Evolutionary conservation across 2,888 invertebrate genomes (phyloP).

Genomic region (Pterobdella sp.): DNA sequence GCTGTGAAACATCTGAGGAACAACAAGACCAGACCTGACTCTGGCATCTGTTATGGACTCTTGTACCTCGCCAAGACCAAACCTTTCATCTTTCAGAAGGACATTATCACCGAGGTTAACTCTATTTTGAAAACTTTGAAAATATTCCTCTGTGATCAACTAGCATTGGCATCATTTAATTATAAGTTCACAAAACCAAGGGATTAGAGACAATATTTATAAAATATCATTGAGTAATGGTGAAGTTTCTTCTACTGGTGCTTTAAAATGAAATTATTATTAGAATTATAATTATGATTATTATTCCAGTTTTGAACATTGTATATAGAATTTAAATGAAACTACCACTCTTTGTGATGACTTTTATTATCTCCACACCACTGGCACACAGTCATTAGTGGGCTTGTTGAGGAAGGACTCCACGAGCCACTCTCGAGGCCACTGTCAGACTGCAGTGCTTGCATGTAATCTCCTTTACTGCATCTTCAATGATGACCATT

Average conservation of each 20-base stretch:
- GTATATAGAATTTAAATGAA: too few species aligned
- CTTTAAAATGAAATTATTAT: too few species aligned
- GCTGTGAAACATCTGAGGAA: conserved; percentile 71
- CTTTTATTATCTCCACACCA: too few species aligned
- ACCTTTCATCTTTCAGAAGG: conserved; percentile 57
- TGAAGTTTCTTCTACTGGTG: too few species aligned
- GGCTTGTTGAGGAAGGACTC: conserved; percentile 71
- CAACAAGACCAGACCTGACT: conserved; percentile 75
- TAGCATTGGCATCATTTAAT: background rate
- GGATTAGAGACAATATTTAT: too few species aligned
- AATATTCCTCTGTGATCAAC: background rate
- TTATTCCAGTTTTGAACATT: too few species aligned
- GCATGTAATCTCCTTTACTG: conserved; percentile 75
- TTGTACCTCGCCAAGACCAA: conserved; percentile 72
- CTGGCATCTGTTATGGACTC: conserved; percentile 67
- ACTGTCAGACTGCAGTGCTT: conserved; percentile 65
- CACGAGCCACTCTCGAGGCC: conserved; percentile 60
- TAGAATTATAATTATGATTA: too few species aligned
- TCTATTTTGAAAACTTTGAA: conserved; percentile 13
- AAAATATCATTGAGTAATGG: too few species aligned
- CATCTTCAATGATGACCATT: conserved; percentile 66
- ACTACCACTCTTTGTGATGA: too few species aligned
- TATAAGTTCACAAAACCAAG: too few species aligned
- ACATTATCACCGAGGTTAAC: conserved; percentile 50
- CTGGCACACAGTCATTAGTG: conserved; percentile 62